Conservation (phyloP, 1,140 invertebrate genomes). For the Drosophila jambulina region DNA sequence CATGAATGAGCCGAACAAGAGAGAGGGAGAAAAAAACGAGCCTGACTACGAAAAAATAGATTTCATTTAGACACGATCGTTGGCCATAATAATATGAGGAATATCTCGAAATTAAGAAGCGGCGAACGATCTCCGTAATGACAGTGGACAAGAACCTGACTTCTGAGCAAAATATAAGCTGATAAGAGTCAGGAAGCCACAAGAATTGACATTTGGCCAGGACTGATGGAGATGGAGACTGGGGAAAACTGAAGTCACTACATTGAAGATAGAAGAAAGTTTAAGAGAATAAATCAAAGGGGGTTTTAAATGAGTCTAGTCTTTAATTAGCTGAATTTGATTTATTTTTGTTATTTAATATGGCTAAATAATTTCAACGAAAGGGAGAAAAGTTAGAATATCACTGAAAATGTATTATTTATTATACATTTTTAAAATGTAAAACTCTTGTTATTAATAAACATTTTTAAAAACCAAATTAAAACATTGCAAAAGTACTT, state of each 20-base stretch:
- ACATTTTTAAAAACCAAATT: too few species aligned
- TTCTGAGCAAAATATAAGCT: constrained; percentile 69
- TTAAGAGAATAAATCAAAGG: neutral
- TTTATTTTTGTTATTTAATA: neutral
- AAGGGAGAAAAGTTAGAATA: neutral
- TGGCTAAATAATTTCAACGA: neutral
- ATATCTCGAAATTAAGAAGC: constrained; percentile 41
- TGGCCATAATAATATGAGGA: constrained; percentile 64
- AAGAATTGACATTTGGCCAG: constrained; percentile 15
- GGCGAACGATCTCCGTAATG: constrained; percentile 71
- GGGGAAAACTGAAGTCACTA: constrained; percentile 2
- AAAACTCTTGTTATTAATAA: neutral
- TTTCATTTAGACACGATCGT: constrained; percentile 82
- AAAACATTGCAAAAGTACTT: too few species aligned
- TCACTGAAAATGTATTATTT: too few species aligned
- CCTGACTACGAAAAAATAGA: constrained; percentile 66
- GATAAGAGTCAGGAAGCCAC: constrained; percentile 63
- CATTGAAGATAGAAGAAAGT: neutral
- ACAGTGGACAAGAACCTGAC: constrained; percentile 56
- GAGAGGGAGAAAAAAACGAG: constrained; percentile 12
- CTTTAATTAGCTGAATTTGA: neutral
- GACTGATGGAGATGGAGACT: neutral
- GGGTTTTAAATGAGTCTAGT: neutral
- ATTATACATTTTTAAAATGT: neutral
- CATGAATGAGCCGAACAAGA: constrained; percentile 42